A percentile compares a stretch with the other conserved stretches of the same genome.
phyloP scores from a whole-genome alignment of 2,888 invertebrate species.

The Malacosoma neustria region DNA sequence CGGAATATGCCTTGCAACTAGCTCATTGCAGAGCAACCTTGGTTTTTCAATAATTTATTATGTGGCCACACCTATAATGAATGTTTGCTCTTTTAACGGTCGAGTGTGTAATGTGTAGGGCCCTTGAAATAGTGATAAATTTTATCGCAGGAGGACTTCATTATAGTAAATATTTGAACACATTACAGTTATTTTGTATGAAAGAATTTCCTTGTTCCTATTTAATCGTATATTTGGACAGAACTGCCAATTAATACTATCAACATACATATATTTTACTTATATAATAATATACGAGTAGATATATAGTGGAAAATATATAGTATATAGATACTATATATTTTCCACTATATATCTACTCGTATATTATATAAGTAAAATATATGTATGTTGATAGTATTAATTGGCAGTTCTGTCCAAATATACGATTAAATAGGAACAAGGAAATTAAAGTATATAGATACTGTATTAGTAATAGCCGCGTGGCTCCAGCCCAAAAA shows the following conservation, averaged over 20 bases:
- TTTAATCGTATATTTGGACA: conserved; percentile 11
- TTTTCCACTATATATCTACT: no score
- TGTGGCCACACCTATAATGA: conserved; percentile 30
- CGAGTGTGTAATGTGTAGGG: conserved; percentile 23
- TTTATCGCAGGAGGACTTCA: conserved; percentile 18
- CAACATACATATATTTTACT: no score
- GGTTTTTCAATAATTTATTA: conserved; percentile 23
- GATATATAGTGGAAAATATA: no score
- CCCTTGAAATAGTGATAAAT: conserved; percentile 35
- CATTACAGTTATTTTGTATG: conserved; percentile 31
- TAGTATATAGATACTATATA: no score
- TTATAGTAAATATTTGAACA: conserved; percentile 43
- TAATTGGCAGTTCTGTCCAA: conserved; percentile 10
- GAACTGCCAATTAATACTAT: conserved; percentile 7
- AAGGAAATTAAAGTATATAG: no score
- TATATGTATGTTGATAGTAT: no score
- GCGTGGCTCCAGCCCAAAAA: no score
- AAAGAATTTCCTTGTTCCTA: conserved; percentile 39
- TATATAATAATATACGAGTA: no score
- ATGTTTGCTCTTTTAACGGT: conserved; percentile 50
- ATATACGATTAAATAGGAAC: conserved; percentile 19
- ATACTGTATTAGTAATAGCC: no score
- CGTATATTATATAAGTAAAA: no score
- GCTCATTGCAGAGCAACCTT: conserved; percentile 24
- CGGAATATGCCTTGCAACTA: no score